Percentiles rank a stretch among this genome's conserved stretches.
Evolutionary conservation across 2,797 vertebrate genomes (phyloP).

Genomic region (Otolemur crassicaudatus): DNA sequence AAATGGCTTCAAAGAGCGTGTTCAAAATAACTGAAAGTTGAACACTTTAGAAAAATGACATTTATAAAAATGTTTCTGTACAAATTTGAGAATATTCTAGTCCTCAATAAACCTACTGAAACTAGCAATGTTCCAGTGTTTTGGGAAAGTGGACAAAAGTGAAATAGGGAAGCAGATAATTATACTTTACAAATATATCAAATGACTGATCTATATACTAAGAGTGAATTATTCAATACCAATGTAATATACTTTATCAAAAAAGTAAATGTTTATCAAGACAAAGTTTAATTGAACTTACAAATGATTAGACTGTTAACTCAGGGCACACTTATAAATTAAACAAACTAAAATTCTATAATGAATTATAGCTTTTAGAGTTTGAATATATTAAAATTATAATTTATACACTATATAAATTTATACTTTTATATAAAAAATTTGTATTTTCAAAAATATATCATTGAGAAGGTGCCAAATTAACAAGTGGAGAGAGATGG

Average conservation of each 20-base stretch:
- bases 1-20: background rate
- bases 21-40: background rate
- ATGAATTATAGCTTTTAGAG: background rate
- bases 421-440: conserved; percentile 29
- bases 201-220: background rate
- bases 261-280: conserved; percentile 8
- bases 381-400: background rate
- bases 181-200: background rate
- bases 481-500: background rate
- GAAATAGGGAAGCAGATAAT: background rate
- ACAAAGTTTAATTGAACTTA: background rate
- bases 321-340: background rate
- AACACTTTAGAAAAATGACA: background rate
- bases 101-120: background rate
- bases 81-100: background rate
- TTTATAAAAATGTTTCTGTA: background rate
- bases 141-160: background rate
- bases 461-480: background rate
- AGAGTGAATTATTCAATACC: background rate
- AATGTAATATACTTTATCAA: conserved; percentile 16
- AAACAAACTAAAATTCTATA: conserved; percentile 21
- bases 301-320: conserved; percentile 33
- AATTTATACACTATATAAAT: background rate
- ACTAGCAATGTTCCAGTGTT: background rate
- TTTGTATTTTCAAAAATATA: background rate